These are phyloP conservation scores for Hemiprocne comata DNA, from an alignment of 2,113 vertebrate species.

Conservation along the genomic window DNA sequence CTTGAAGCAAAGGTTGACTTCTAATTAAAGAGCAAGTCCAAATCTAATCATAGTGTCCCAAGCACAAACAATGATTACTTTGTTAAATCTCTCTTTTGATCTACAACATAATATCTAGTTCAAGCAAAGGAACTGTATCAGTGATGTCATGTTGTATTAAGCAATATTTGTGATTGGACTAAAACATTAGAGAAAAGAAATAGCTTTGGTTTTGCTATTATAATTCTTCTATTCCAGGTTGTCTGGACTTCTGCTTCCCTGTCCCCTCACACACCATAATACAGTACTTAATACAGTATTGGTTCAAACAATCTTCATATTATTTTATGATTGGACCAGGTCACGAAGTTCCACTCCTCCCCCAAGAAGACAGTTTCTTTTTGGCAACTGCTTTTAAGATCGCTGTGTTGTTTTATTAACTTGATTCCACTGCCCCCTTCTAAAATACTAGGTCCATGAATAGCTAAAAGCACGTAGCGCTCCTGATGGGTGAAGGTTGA, in stretches of 20 bases:
- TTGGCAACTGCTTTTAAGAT: background rate
- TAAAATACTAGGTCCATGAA: background rate
- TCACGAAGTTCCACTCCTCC: background rate
- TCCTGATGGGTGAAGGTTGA: background rate
- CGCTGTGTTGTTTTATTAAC: background rate
- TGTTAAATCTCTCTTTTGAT: conserved; percentile 17
- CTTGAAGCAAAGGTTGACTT: background rate
- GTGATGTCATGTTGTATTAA: background rate
- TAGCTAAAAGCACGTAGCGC: background rate
- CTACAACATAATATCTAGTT: background rate
- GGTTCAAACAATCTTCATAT: background rate
- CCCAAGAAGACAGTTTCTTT: background rate
- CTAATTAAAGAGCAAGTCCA: conserved; percentile 4
- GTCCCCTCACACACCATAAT: background rate
- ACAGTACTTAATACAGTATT: background rate
- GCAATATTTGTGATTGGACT: background rate
- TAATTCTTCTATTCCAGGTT: background rate
- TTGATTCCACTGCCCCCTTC: background rate
- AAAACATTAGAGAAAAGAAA: background rate
- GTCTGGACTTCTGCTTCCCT: background rate
- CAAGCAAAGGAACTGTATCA: background rate
- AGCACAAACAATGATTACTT: background rate
- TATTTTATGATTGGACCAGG: background rate
- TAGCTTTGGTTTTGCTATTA: background rate
- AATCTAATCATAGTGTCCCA: background rate